Conservation (phyloP, 2,113 vertebrate species). For the Gallinago undulata region DNA sequence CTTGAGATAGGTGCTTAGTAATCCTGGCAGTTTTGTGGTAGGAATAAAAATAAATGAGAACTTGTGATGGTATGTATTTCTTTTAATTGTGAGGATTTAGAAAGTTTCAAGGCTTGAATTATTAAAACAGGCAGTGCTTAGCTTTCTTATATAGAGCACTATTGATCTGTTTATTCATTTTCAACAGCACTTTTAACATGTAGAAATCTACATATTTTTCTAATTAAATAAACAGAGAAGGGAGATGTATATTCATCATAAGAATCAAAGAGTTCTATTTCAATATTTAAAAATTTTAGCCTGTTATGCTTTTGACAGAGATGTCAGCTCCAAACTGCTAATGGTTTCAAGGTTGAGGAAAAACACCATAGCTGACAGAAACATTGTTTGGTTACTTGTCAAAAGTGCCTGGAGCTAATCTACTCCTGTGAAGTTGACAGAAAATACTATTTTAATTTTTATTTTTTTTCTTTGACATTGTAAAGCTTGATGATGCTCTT, state of each 20-base stretch:
- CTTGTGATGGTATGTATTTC: background rate
- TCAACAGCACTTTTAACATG: background rate
- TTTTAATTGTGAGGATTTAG: background rate
- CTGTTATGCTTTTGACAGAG: background rate
- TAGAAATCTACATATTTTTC: background rate
- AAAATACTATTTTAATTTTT: background rate
- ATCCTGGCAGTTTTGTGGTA: background rate
- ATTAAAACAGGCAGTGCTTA: background rate
- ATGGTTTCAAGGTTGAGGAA: background rate
- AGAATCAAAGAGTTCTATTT: background rate
- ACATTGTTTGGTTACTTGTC: background rate
- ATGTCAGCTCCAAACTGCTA: background rate
- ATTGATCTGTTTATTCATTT: background rate
- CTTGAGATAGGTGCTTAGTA: background rate
- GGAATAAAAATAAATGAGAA: background rate
- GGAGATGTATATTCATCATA: background rate
- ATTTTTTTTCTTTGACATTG: background rate
- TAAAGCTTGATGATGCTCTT: background rate
- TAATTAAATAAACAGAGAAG: background rate
- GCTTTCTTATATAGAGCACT: background rate
- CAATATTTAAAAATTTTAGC: background rate
- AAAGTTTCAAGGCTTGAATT: background rate
- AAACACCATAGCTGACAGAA: background rate
- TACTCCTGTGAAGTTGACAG: background rate
- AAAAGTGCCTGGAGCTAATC: background rate